Evolutionary conservation across 2,113 vertebrate genomes (phyloP).

Genomic region (Indri indri): DNA sequence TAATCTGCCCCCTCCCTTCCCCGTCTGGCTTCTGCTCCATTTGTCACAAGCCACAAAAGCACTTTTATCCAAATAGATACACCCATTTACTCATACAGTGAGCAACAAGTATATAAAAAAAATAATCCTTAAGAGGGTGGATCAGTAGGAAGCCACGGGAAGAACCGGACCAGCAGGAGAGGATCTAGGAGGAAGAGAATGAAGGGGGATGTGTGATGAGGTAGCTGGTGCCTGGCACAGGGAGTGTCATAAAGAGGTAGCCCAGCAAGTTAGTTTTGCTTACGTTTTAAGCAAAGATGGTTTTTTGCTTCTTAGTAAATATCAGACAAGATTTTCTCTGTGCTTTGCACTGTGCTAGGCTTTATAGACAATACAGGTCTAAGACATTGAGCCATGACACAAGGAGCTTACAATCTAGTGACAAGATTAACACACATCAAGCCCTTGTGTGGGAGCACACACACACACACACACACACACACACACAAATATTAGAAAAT

Average conservation of each 20-base stretch:
- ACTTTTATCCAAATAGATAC: slow-evolving; percentile 63
- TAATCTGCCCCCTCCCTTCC: neutral
- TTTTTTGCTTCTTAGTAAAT: neutral
- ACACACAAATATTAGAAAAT: neutral
- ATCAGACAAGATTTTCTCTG: neutral
- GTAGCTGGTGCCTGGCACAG: neutral
- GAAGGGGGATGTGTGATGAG: neutral
- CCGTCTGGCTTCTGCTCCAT: neutral
- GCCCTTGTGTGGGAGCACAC: neutral
- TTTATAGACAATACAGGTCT: neutral
- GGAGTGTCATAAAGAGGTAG: neutral
- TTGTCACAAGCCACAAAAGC: slow-evolving; percentile 61
- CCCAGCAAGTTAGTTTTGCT: neutral
- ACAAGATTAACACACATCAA: neutral
- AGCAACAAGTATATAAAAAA: slow-evolving; percentile 2
- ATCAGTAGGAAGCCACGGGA: neutral
- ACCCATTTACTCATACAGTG: slow-evolving; percentile 63
- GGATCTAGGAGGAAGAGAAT: neutral
- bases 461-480: neutral
- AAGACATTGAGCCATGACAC: neutral
- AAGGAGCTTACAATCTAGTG: neutral
- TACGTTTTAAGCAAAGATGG: neutral
- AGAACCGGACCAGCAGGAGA: neutral
- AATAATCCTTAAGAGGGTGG: slow-evolving; percentile 7
- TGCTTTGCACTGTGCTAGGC: neutral